Evolutionary conservation across 1,140 invertebrate genomes (phyloP).

Genomic region (Ylistrum balloti): DNA sequence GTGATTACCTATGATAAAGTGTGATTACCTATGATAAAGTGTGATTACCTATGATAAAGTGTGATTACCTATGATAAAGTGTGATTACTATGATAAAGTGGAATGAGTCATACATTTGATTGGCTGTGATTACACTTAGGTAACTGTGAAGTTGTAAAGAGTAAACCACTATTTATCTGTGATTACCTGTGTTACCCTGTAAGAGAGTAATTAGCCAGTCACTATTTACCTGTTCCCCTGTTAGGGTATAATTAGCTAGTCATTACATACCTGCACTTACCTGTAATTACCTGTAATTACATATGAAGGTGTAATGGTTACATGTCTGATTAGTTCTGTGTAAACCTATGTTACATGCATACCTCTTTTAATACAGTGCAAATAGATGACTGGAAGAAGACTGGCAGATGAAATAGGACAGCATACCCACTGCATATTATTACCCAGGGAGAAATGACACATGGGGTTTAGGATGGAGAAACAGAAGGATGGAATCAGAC

Average conservation of each 20-base stretch:
- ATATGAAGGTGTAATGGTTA: background rate
- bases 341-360: background rate
- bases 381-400: background rate
- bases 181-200: too few relatives aligned
- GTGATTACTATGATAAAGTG: too few relatives aligned
- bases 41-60: too few relatives aligned
- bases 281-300: background rate
- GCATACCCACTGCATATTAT: background rate
- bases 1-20: too few relatives aligned
- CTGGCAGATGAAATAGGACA: constrained; percentile 24
- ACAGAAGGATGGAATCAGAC: background rate
- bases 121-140: background rate
- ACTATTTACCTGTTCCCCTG: too few relatives aligned
- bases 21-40: too few relatives aligned
- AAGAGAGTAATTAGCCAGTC: too few relatives aligned
- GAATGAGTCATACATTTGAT: background rate
- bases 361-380: background rate
- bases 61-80: too few relatives aligned
- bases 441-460: background rate
- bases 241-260: too few relatives aligned
- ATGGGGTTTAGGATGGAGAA: background rate
- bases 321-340: background rate
- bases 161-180: too few relatives aligned
- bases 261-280: too few relatives aligned
- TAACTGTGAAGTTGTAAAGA: too few relatives aligned